These are phyloP conservation scores for Pseudomyrmex flavicornis DNA, from an alignment of 1,140 invertebrate species.

Conservation along the genomic window DNA sequence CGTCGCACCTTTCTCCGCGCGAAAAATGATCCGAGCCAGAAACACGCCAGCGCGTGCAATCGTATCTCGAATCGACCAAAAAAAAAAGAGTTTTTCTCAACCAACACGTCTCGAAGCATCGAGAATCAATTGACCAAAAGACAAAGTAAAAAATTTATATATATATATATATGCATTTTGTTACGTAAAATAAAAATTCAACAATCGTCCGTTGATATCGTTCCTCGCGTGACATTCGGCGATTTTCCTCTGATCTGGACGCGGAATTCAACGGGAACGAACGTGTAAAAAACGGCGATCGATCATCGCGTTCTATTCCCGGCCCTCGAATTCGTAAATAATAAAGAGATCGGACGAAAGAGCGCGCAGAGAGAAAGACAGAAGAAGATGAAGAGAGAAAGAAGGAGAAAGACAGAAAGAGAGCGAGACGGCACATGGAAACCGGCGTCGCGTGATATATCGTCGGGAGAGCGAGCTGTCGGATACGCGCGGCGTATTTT, in stretches of 20 bases:
- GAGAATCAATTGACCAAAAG: not conserved
- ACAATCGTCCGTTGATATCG: not conserved
- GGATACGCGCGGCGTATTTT: not conserved
- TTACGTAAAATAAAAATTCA: too few relatives aligned
- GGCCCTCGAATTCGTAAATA: constrained; percentile 23
- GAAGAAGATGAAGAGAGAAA: too few relatives aligned
- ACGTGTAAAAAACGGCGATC: constrained; percentile 26
- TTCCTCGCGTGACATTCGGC: not conserved
- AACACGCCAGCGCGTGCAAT: not conserved
- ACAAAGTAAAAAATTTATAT: too few relatives aligned
- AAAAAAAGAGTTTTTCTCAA: not conserved
- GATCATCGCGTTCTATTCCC: constrained; percentile 37
- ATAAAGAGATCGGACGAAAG: constrained; percentile 38
- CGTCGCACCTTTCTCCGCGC: not conserved
- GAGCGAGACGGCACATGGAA: too few relatives aligned
- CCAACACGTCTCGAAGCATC: not conserved
- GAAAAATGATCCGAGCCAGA: not conserved
- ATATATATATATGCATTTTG: too few relatives aligned
- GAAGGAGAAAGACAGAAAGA: too few relatives aligned
- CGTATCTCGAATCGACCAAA: not conserved
- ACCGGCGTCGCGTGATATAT: constrained; percentile 5
- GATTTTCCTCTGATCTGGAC: not conserved
- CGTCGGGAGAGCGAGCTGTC: constrained; percentile 3
- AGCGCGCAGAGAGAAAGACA: constrained; percentile 13
- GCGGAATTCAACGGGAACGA: not conserved